Evolutionary conservation across 2,797 vertebrate genomes (phyloP).

Genomic region (Sebastes cheni): DNA sequence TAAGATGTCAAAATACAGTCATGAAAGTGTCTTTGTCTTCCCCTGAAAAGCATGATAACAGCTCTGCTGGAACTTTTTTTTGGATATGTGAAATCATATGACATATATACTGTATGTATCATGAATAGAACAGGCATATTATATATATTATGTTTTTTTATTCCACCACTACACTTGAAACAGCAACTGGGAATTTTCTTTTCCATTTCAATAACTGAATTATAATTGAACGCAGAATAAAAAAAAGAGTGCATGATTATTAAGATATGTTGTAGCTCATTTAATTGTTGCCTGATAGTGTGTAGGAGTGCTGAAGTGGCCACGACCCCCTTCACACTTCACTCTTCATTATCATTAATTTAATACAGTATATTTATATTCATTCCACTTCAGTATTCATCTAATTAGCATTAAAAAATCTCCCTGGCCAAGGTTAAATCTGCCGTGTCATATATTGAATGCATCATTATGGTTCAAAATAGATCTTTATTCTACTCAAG

Average conservation of each 20-base stretch:
- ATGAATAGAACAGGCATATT: background rate
- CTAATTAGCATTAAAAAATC: constrained; percentile 4
- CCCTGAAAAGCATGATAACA: too few species aligned
- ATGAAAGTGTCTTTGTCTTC: too few species aligned
- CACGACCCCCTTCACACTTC: background rate
- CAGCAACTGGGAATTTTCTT: background rate
- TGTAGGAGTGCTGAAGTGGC: constrained; percentile 9
- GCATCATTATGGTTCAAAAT: background rate
- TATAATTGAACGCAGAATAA: background rate
- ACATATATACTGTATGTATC: background rate
- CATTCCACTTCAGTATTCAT: background rate
- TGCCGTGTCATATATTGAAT: background rate
- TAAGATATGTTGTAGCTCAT: background rate
- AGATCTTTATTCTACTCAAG: background rate
- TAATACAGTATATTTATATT: constrained; percentile 5
- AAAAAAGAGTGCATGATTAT: background rate
- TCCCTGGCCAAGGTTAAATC: background rate
- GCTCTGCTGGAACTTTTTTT: background rate
- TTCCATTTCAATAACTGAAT: background rate
- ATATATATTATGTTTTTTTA: background rate
- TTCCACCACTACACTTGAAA: background rate
- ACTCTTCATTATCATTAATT: constrained; percentile 19
- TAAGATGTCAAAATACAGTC: background rate
- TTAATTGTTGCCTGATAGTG: background rate
- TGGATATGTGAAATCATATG: background rate